Conservation (phyloP, 2,797 vertebrate species). For the Sebastes ruberrimus region DNA sequence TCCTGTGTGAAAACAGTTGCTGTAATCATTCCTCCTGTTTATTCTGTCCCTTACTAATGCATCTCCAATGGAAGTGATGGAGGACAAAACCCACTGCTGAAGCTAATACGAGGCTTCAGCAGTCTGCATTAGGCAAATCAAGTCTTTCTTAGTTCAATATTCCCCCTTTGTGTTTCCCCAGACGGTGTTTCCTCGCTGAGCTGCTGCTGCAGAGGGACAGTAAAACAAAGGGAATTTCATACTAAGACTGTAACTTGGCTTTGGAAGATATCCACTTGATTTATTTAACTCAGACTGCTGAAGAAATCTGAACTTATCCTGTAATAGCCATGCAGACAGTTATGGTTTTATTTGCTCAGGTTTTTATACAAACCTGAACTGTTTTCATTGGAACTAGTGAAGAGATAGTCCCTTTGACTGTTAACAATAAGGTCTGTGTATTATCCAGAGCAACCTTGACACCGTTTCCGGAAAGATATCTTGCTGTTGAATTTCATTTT, state of each 20-base stretch:
- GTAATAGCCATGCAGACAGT: neutral
- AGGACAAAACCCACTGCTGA: neutral
- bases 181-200: slow-evolving; percentile 1
- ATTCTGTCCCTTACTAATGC: neutral
- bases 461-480: neutral
- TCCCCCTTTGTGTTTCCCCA: slow-evolving; percentile 8
- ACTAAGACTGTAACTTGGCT: neutral
- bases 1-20: neutral
- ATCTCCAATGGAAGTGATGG: neutral
- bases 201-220: neutral
- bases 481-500: neutral
- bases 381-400: neutral
- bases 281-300: neutral
- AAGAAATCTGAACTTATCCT: neutral
- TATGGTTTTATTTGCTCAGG: neutral
- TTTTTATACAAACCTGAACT: neutral
- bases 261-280: slow-evolving; percentile 3
- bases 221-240: slow-evolving; percentile 8
- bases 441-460: neutral
- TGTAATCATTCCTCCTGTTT: neutral
- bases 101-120: neutral
- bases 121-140: neutral
- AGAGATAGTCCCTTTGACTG: neutral
- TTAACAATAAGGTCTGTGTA: neutral
- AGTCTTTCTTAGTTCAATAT: slow-evolving; percentile 20